Conservation (phyloP, 37 sponge, comb jelly and placozoan genomes). For the Mnemiopsis leidyi region DNA sequence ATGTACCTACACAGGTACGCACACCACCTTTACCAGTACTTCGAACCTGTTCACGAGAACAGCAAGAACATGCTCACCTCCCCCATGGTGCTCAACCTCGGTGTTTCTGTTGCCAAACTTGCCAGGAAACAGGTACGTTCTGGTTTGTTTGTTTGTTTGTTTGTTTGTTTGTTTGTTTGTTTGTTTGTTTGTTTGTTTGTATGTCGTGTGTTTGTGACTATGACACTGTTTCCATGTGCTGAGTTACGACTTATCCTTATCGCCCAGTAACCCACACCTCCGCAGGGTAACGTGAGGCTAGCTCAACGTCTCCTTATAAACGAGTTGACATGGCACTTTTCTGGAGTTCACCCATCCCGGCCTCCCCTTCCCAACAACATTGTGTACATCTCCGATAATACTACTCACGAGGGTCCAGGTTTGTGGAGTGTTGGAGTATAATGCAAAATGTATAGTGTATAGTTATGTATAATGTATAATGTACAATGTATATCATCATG, state of each 20-base stretch:
- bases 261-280: too few species aligned
- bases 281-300: constrained; percentile 52
- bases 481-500: too few species aligned
- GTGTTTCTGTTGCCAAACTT: constrained; percentile 49
- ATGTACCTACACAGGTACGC: constrained; percentile 52
- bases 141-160: not conserved
- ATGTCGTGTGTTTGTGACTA: too few species aligned
- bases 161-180: too few species aligned
- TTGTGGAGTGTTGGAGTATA: too few species aligned
- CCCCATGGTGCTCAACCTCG: constrained; percentile 46
- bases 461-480: too few species aligned
- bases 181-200: too few species aligned
- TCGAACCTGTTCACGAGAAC: constrained; percentile 28
- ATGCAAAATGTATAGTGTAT: too few species aligned
- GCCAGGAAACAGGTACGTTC: constrained; percentile 44
- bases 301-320: constrained; percentile 27
- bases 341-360: constrained; percentile 56
- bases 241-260: too few species aligned
- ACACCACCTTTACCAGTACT: constrained; percentile 63
- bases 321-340: constrained; percentile 44
- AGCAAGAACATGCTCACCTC: constrained; percentile 40
- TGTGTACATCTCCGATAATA: constrained; percentile 42
- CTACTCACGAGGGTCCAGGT: not conserved
- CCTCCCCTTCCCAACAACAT: not conserved
- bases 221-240: too few species aligned